Evolutionary conservation across 2,113 vertebrate genomes (phyloP), one percentile per base, ranked within the genome.

Genomic region (Rhinopomastus cyanomelas): DNA sequence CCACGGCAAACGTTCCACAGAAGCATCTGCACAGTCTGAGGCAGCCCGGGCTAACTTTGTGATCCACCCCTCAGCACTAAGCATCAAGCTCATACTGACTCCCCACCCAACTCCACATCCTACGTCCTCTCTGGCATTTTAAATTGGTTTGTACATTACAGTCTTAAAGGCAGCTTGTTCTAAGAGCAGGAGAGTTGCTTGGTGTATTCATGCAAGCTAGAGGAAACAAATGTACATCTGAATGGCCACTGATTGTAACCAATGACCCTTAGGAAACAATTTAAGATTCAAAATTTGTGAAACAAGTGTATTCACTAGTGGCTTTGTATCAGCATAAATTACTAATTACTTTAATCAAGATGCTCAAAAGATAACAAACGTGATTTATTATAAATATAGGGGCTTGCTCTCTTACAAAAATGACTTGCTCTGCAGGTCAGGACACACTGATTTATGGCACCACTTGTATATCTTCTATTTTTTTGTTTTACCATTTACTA

Each of bases 281-380:
- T 48, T 68, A 87, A 60, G 77, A 77, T 67, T 72, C 64, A 60
- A 2, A 30, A 51, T 81, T 89, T 86, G 67, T 56, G 39, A 79
- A 75, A 75, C 44, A 88, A 81, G 37, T 27, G 29, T 30, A 61
- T 56, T 95, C 39, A 4, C 36, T 42, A 29, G 69, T 39, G 61
- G 67, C 34, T 94, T 74, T 73, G 57, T 53, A 86, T 78, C 94
- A 93, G 88, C 83, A 90, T 85, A 95, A 88, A 94, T 76, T 94
- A 95, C 95, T 95, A 91, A 96, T 93, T 93, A 80, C 89, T 95
- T 88, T 73, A 76, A 87, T 85, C 88, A 29, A 32, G 46, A 90
- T 76, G 65, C 78, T 88, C 79, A 62, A 77, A 94, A 90, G 96
- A 95, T 87, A 96, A 91, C 36, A 32, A 88, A 84, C 71, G 76